Conservation (phyloP, 2,888 invertebrate genomes). For the Drosophila austrosaltans region DNA sequence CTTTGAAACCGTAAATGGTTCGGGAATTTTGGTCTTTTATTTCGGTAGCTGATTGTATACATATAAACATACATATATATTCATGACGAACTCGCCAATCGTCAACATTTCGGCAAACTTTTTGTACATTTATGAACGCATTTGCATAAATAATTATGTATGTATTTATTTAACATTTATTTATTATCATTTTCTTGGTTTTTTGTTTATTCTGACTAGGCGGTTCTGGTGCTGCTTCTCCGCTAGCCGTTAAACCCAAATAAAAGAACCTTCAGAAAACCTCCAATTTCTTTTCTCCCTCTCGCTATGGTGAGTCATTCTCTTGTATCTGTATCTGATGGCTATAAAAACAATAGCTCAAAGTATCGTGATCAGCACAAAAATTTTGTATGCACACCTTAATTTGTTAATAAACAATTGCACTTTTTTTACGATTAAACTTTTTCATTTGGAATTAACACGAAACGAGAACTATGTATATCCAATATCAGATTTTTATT, state of each 20-base stretch:
- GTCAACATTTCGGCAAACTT: constrained; percentile 3
- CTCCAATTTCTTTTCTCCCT: background rate
- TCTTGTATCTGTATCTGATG: constrained; percentile 25
- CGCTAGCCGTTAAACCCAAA: constrained; percentile 64
- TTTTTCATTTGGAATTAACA: constrained; percentile 5
- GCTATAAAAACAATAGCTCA: constrained; percentile 15
- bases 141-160: constrained; percentile 41
- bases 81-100: constrained; percentile 3
- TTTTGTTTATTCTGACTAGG: constrained; percentile 12
- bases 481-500: constrained; percentile 10
- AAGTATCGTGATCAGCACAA: background rate
- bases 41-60: background rate
- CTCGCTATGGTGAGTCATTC: constrained; percentile 29
- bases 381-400: constrained; percentile 44
- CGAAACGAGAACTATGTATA: constrained; percentile 4
- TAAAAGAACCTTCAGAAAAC: constrained; percentile 26
- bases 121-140: constrained; percentile 3
- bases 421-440: constrained; percentile 27
- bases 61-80: background rate
- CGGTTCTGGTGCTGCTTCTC: constrained; percentile 27
- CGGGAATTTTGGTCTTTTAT: background rate
- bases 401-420: constrained; percentile 62
- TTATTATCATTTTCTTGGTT: constrained; percentile 25
- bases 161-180: constrained; percentile 52
- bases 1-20: background rate